Conservation (phyloP, 92 coral and sea anemone species). For the Isaurus tuberculatus region DNA sequence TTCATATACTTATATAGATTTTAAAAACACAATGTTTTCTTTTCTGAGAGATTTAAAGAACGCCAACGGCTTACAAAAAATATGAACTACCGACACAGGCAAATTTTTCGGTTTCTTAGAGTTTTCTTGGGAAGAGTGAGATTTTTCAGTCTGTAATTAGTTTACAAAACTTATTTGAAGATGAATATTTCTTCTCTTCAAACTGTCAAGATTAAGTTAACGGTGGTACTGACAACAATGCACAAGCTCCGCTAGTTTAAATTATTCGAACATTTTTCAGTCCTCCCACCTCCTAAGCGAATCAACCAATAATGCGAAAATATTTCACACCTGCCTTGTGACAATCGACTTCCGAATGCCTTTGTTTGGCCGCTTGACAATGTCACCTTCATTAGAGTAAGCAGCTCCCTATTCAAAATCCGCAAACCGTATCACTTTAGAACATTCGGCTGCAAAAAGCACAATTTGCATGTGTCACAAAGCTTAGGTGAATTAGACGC, state of each 20-base stretch:
- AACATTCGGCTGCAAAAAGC: conserved; percentile 30
- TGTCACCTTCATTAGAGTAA: conserved; percentile 30
- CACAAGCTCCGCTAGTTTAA: background rate
- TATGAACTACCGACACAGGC: too few relatives aligned
- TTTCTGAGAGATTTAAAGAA: too few relatives aligned
- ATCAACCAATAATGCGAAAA: conserved; percentile 18
- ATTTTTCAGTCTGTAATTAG: too few relatives aligned
- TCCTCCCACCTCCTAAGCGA: conserved; percentile 16
- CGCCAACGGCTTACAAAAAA: too few relatives aligned
- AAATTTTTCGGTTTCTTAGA: too few relatives aligned
- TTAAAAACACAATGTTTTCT: too few relatives aligned
- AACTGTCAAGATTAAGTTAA: too few relatives aligned
- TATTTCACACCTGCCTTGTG: conserved; percentile 45
- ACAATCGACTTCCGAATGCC: conserved; percentile 37
- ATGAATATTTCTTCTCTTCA: too few relatives aligned
- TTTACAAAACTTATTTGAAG: too few relatives aligned
- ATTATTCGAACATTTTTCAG: background rate
- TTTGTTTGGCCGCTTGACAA: conserved; percentile 27
- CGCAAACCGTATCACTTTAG: conserved; percentile 19
- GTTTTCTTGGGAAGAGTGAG: too few relatives aligned
- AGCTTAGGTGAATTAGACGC: background rate
- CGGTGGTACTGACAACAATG: background rate
- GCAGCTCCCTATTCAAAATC: conserved; percentile 27
- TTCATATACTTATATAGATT: too few relatives aligned
- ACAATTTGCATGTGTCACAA: conserved; percentile 50